These are phyloP conservation scores for Pelagia noctiluca DNA, from an alignment of 30 jellyfish, hydroid and myxozoan species.

Conservation along the genomic window DNA sequence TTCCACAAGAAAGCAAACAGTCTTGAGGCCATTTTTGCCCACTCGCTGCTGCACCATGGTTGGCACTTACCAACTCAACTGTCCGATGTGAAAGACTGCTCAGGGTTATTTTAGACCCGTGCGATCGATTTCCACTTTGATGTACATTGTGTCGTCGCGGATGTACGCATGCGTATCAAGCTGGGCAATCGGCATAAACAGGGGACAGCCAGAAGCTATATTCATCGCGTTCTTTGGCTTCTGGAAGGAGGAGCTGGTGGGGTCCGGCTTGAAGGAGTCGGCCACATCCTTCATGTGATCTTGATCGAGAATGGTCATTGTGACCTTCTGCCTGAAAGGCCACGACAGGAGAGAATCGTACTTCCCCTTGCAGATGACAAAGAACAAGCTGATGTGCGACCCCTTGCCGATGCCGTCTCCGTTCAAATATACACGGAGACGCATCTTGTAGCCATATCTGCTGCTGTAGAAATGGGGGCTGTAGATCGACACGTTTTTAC, in stretches of 20 bases:
- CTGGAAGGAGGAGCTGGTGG: conserved; percentile 82
- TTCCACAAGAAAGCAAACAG: no score
- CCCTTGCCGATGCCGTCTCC: conserved; percentile 98
- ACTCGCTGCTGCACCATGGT: no score
- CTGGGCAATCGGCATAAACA: conserved; percentile 55
- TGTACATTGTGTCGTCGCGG: conserved; percentile 52
- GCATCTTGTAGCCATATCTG: conserved; percentile 84
- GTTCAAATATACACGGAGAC: conserved; percentile 88
- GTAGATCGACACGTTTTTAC: conserved; percentile 77
- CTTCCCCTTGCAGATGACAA: conserved; percentile 88
- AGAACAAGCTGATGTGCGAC: conserved; percentile 78
- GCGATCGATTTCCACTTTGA: conserved; percentile 52
- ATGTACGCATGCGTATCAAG: conserved; percentile 55
- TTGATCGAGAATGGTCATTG: conserved; percentile 66
- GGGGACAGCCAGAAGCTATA: conserved; percentile 98
- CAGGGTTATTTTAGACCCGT: no score
- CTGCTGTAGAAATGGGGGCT: conserved; percentile 88
- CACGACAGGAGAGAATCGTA: conserved; percentile 83
- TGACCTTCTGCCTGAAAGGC: conserved; percentile 89
- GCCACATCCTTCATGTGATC: conserved; percentile 56
- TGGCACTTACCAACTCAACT: no score
- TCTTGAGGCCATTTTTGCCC: no score
- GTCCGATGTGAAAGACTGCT: no score
- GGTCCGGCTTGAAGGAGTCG: conserved; percentile 88
- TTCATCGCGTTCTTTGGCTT: conserved; percentile 83